Evolutionary conservation across 2,888 invertebrate species (phyloP).

Genomic region (Cheilosia impressa): DNA sequence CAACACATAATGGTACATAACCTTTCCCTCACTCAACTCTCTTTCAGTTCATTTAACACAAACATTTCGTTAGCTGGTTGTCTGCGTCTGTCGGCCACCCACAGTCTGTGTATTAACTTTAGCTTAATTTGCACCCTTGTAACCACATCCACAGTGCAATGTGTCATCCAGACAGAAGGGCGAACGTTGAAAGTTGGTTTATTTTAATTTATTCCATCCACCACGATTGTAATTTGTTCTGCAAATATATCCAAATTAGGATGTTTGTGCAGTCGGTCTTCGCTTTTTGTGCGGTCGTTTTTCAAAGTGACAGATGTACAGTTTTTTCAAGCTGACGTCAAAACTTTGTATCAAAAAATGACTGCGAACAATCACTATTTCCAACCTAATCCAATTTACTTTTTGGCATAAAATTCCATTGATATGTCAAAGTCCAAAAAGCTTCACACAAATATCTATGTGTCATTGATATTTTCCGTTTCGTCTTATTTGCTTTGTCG

Average conservation of each 20-base stretch:
- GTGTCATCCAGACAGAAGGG: constrained; percentile 45
- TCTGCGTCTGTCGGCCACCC: not conserved
- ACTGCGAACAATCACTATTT: not conserved
- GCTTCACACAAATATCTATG: constrained; percentile 11
- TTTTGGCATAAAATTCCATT: constrained; percentile 40
- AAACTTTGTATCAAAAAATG: constrained; percentile 26
- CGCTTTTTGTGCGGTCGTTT: constrained; percentile 11
- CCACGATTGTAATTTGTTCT: constrained; percentile 82
- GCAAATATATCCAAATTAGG: constrained; percentile 80
- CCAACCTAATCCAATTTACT: constrained; percentile 57
- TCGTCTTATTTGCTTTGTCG: constrained; percentile 35
- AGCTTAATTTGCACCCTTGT: constrained; percentile 51
- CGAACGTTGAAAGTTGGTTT: constrained; percentile 25
- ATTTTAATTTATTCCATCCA: constrained; percentile 79
- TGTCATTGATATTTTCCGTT: constrained; percentile 70
- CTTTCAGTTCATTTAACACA: constrained; percentile 48
- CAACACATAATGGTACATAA: constrained; percentile 18
- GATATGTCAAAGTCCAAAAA: constrained; percentile 48
- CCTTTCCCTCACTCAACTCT: not conserved
- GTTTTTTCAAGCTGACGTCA: constrained; percentile 17
- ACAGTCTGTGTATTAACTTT: constrained; percentile 7
- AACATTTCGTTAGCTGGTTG: constrained; percentile 45
- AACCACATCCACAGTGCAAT: constrained; percentile 37
- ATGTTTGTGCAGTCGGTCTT: constrained; percentile 68
- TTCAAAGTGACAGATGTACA: constrained; percentile 41